A percentile compares a stretch with the other conserved stretches of the same genome.
Conservation (phyloP, 2,797 vertebrate species). For the Ceyx erithaca region DNA sequence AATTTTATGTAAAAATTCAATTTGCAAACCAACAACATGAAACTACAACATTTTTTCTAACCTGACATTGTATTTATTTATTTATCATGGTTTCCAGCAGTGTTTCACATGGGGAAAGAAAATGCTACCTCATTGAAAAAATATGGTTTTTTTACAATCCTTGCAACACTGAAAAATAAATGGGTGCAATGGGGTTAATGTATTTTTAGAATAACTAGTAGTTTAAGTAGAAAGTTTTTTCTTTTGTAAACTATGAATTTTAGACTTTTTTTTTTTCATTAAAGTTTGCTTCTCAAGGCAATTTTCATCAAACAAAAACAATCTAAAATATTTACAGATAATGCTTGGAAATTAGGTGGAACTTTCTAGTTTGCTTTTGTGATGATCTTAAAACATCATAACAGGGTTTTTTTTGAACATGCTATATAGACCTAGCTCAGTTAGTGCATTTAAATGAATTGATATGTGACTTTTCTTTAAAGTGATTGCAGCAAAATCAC, state of each 20-base stretch:
- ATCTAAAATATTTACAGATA: not conserved
- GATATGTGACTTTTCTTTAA: not conserved
- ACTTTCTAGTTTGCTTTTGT: not conserved
- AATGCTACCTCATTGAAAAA: constrained; percentile 9
- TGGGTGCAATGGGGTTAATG: not conserved
- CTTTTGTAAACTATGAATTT: not conserved
- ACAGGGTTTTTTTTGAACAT: not conserved
- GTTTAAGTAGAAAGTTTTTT: not conserved
- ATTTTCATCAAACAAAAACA: not conserved
- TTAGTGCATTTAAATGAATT: not conserved
- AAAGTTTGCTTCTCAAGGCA: not conserved
- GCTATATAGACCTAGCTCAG: not conserved
- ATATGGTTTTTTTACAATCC: constrained; percentile 37
- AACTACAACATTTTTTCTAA: constrained; percentile 83
- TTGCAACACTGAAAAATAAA: constrained; percentile 27
- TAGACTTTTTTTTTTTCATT: not conserved
- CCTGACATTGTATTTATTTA: constrained; percentile 75
- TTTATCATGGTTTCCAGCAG: constrained; percentile 70
- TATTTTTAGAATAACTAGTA: not conserved
- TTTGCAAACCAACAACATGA: constrained; percentile 86
- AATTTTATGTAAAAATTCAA: constrained; percentile 88
- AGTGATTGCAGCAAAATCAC: not conserved
- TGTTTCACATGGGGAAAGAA: constrained; percentile 51
- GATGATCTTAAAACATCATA: not conserved
- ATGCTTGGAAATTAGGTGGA: not conserved